phyloP scores from a whole-genome alignment of 2,113 vertebrate genomes.

The Turnix velox region DNA sequence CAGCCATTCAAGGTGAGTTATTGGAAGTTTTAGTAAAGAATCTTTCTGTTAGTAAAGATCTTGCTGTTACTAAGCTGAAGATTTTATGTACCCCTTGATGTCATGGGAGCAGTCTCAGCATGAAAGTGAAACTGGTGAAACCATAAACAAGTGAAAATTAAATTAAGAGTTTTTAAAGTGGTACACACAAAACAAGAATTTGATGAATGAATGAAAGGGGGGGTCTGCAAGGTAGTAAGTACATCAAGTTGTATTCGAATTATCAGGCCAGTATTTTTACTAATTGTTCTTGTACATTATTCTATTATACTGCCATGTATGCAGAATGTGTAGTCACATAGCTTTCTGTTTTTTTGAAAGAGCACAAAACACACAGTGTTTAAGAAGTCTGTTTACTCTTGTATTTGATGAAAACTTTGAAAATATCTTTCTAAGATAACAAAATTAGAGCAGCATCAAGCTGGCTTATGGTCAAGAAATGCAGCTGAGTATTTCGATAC shows the following conservation, averaged over 20 bases:
- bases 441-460: neutral
- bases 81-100: neutral
- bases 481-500: neutral
- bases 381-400: neutral
- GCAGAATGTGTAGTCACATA: neutral
- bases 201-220: neutral
- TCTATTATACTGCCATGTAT: neutral
- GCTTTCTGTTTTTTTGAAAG: neutral
- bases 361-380: neutral
- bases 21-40: slow-evolving; percentile 1
- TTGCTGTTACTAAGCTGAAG: slow-evolving; percentile 12
- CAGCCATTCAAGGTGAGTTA: slow-evolving; percentile 31
- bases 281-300: neutral
- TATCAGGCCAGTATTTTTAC: neutral
- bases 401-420: neutral
- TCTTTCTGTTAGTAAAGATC: too few species aligned
- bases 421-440: neutral
- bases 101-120: neutral
- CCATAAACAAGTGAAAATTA: slow-evolving; percentile 34
- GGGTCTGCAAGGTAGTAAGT: neutral
- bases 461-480: neutral
- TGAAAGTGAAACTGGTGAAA: slow-evolving; percentile 26
- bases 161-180: slow-evolving; percentile 38
- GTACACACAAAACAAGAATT: neutral
- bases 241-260: neutral